Evolutionary conservation across 2,888 invertebrate species (phyloP), one percentile per base, ranked within the genome.

Genomic region (Rhyacophila evoluta): DNA sequence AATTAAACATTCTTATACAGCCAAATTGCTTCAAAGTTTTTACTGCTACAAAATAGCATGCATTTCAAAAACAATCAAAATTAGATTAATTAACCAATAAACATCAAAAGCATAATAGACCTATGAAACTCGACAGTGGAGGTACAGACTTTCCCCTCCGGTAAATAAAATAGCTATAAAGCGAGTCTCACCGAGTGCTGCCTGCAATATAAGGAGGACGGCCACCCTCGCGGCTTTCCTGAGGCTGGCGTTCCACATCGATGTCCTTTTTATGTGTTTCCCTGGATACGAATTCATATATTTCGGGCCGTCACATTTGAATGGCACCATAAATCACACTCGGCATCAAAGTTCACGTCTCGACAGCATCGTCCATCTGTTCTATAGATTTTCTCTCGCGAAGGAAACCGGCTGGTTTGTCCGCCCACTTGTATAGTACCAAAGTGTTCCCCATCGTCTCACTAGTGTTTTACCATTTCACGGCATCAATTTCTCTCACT

Each of bases 121-220:
- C 19, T 25, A 8, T 55, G 25, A 8, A 55, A 55, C 10, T 55
- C 15, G 2, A 19, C 19, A 8, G 55, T 55, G 10, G 10, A 25
- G 55, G 55, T 55, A 55, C 19, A 25, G 19, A 25, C 25, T 55
- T 10, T 55, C 55, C 55, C 29, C 69, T 69, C 69, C 69, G 39
- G 72, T 79, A 80, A 78, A 80, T 72, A 80, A 75, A 78, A 75
- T 15, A 69, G 71, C 25, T 39, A 41, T 78, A 80, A 80, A 80
- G 68, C 74, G 27, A 38, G 38, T 78, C 77, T 80, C 67, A 78
- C 80, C 80, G 38, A 69, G 75, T 71, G 75, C 72, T 10, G 77
- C 75, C 75, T 75, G 69, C 74, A 80, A 37, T 33, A 71, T 38
- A 38, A 71, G 71, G 28, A 80, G 70, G 2, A 68, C 71, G 12